These are phyloP conservation scores for Drosophila erecta DNA, from an alignment of 1,140 invertebrate species.

Conservation along the genomic window DNA sequence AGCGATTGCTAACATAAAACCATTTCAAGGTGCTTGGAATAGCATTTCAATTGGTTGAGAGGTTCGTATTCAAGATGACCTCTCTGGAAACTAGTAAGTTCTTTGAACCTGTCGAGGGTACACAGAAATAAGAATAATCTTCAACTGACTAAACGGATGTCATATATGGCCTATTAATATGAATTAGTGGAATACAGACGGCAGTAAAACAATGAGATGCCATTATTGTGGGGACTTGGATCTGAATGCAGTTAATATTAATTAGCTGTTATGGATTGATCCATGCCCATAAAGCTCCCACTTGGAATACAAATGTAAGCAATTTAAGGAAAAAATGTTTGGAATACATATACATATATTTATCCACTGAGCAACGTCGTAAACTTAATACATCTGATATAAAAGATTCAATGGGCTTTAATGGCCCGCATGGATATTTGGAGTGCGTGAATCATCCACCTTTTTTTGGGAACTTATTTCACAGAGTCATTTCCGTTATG, in stretches of 20 bases:
- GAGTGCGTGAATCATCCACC: conserved; percentile 39
- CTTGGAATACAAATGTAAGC: not conserved
- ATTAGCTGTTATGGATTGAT: not conserved
- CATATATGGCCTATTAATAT: not conserved
- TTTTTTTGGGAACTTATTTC: conserved; percentile 33
- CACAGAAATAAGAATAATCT: no score
- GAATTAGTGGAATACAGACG: not conserved
- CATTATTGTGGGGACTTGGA: not conserved
- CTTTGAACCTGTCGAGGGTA: not conserved
- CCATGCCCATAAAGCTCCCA: not conserved
- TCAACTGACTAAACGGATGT: no score
- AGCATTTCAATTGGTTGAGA: conserved; percentile 9
- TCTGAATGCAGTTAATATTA: not conserved
- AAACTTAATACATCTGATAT: conserved; percentile 20
- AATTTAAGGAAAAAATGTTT: not conserved
- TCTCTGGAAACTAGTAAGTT: not conserved
- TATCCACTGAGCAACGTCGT: not conserved
- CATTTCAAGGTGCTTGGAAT: conserved; percentile 19
- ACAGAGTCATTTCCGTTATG: conserved; percentile 34
- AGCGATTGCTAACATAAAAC: conserved; percentile 15
- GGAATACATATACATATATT: no score
- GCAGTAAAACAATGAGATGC: not conserved
- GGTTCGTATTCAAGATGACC: not conserved
- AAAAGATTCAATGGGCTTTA: conserved; percentile 5
- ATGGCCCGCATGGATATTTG: conserved; percentile 39